Conservation (phyloP, 2,797 vertebrate species). For the Borostomias antarcticus region DNA sequence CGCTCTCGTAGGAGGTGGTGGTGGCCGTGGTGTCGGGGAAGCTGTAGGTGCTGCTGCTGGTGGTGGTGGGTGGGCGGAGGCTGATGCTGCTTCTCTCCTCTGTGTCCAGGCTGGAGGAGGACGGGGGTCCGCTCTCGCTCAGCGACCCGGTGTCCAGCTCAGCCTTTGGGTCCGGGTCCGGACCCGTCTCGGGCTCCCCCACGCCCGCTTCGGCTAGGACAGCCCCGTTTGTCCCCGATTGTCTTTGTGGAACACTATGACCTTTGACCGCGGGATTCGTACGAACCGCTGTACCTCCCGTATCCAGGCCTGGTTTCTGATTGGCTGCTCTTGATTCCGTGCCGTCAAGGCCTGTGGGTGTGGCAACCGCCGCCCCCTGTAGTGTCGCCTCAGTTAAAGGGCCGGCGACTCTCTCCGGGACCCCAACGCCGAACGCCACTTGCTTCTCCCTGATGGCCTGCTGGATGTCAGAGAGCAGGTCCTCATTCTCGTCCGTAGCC, state of each 20-base stretch:
- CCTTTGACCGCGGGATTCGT: constrained; percentile 36
- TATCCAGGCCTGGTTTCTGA: constrained; percentile 58
- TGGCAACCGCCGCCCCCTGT: constrained; percentile 1
- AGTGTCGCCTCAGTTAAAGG: background rate
- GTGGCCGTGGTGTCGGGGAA: constrained; percentile 70
- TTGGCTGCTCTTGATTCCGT: constrained; percentile 21
- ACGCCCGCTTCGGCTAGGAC: constrained; percentile 42
- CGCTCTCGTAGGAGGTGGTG: constrained; percentile 73
- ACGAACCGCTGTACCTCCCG: constrained; percentile 23
- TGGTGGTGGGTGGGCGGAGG: constrained; percentile 67
- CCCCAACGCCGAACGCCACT: constrained; percentile 43
- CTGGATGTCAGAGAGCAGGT: constrained; percentile 92
- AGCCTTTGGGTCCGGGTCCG: background rate
- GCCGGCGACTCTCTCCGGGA: constrained; percentile 16
- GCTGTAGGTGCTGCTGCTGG: constrained; percentile 71
- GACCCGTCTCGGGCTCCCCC: constrained; percentile 23
- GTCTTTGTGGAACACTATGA: background rate
- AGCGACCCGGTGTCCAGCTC: constrained; percentile 35
- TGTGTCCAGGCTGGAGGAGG: constrained; percentile 51
- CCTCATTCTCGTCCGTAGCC: constrained; percentile 85
- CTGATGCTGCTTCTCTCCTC: constrained; percentile 62
- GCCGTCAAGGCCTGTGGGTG: background rate
- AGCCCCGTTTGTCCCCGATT: constrained; percentile 23
- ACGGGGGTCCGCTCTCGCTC: constrained; percentile 61
- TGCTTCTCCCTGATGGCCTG: constrained; percentile 84